Conservation (phyloP, 2,113 vertebrate species). For the Platycercus adscitus region DNA sequence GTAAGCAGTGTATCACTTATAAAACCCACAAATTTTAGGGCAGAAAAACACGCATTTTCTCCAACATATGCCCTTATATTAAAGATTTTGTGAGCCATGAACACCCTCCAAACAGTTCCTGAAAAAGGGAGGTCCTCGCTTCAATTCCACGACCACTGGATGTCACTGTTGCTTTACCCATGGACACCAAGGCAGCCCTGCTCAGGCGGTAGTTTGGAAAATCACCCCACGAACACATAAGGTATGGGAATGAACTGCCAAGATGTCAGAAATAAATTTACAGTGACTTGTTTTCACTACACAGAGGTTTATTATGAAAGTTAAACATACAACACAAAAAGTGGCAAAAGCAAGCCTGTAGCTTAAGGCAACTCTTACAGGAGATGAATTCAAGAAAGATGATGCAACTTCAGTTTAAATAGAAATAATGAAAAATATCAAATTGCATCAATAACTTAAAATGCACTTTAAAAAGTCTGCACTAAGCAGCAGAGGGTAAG, state of each 20-base stretch:
- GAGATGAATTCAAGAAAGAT: conserved; percentile 79
- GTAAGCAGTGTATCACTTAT: rapidly evolving
- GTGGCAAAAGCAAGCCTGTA: conserved; percentile 82
- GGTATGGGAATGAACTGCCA: rapidly evolving
- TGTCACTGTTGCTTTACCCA: conserved; percentile 61
- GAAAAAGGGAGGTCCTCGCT: background rate
- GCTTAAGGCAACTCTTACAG: conserved; percentile 83
- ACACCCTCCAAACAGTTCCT: background rate
- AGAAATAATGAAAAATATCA: conserved; percentile 80
- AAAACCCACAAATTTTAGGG: background rate
- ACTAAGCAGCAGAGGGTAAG: conserved; percentile 75
- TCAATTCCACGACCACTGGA: conserved; percentile 54
- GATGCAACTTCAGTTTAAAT: conserved; percentile 87
- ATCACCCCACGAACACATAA: rapidly evolving
- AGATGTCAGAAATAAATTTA: conserved; percentile 23
- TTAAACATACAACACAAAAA: conserved; percentile 83
- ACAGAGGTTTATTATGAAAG: conserved; percentile 91
- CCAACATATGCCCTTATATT: rapidly evolving
- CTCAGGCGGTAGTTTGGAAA: background rate
- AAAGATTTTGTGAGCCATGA: background rate
- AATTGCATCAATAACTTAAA: conserved; percentile 94
- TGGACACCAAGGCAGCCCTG: background rate
- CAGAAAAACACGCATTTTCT: background rate
- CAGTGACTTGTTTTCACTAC: conserved; percentile 71
- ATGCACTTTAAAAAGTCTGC: conserved; percentile 73